Evolutionary conservation across 2,797 vertebrate genomes (phyloP).

Genomic region (Dicrostonyx torquatus): DNA sequence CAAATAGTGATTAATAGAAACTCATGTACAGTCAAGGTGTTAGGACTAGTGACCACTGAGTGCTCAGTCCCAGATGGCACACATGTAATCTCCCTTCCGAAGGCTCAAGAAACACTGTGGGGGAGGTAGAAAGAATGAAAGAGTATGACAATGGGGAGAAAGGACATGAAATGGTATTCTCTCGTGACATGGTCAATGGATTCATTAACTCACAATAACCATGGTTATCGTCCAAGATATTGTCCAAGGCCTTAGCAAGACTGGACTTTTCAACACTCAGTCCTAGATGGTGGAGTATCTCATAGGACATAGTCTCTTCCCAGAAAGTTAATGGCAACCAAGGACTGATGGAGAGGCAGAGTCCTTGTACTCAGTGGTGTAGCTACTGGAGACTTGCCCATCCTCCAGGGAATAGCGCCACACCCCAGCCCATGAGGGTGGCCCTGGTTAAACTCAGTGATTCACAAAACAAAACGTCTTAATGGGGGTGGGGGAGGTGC

Average conservation of each 20-base stretch:
- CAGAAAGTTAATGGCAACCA: background rate
- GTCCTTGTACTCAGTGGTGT: background rate
- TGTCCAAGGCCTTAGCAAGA: background rate
- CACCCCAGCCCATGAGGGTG: background rate
- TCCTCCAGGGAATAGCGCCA: background rate
- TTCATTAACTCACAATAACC: background rate
- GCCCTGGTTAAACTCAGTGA: background rate
- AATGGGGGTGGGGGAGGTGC: background rate
- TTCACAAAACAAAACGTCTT: background rate
- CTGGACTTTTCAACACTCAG: background rate
- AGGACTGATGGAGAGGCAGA: background rate
- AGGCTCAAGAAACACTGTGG: background rate
- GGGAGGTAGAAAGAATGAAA: background rate
- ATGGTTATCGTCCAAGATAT: background rate
- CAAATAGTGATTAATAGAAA: background rate
- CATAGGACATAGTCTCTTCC: background rate
- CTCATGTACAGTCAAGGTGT: background rate
- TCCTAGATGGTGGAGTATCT: background rate
- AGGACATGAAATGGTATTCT: background rate
- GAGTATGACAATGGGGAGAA: background rate
- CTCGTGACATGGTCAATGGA: too few relatives aligned
- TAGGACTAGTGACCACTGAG: background rate
- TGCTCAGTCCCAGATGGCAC: too few relatives aligned
- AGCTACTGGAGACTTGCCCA: too few relatives aligned
- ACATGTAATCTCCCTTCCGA: background rate